Evolutionary conservation across 2,888 invertebrate species (phyloP).

Genomic region (Druceiella hillmani): DNA sequence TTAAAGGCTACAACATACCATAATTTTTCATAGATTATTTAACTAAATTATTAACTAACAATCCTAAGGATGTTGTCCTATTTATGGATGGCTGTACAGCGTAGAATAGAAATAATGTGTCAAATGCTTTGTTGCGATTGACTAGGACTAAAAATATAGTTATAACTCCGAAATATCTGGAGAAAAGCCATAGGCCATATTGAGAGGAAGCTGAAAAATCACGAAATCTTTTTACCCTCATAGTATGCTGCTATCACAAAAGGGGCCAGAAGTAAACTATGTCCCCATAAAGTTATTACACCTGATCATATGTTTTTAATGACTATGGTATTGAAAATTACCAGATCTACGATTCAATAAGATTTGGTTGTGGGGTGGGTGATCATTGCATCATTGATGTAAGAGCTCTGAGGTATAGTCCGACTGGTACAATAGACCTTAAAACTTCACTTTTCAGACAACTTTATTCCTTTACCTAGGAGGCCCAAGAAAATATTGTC

Average conservation of each 20-base stretch:
- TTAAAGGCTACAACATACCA: constrained; percentile 26
- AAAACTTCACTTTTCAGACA: too few species aligned
- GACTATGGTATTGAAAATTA: too few species aligned
- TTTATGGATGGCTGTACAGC: too few species aligned
- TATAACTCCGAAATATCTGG: constrained; percentile 26
- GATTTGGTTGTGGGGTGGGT: too few species aligned
- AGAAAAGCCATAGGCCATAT: constrained; percentile 25
- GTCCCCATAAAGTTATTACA: constrained; percentile 17
- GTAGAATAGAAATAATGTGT: too few species aligned
- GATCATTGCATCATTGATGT: too few species aligned
- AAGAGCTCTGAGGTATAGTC: constrained; percentile 18
- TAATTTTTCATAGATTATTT: constrained; percentile 25
- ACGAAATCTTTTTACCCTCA: too few species aligned
- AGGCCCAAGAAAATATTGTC: too few species aligned
- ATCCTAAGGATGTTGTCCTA: constrained; percentile 21
- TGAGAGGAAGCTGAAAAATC: too few species aligned
- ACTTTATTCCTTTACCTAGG: too few species aligned
- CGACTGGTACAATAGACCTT: constrained; percentile 18
- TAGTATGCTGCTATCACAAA: too few species aligned
- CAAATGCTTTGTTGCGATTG: constrained; percentile 19
- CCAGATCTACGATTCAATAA: too few species aligned
- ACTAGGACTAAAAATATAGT: constrained; percentile 17
- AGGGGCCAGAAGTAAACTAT: constrained; percentile 16
- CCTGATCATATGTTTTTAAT: constrained; percentile 17
- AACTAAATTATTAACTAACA: constrained; percentile 20